Base-by-base conservation (phyloP, 1,140 invertebrate species). In the Diorhabda carinulata region DNA sequence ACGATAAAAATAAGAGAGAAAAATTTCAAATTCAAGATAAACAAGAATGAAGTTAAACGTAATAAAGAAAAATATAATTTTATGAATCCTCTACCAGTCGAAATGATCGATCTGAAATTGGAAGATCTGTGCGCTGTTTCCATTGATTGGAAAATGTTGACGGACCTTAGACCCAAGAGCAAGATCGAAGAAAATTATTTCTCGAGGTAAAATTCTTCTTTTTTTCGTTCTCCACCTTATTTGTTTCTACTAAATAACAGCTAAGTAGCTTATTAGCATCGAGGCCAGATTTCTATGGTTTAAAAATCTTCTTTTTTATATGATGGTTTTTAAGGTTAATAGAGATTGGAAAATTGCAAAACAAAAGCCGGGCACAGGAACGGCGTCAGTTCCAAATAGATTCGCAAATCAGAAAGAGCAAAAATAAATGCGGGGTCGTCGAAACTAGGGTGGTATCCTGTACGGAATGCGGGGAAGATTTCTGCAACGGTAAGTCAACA, bases 141-240 rank as follows among this genome's bases (percentile, higher is more conserved):
- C n/a, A 97, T 97, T 65, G 92, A 95, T 76, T 97, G 94, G 94
- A 88, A 90, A 79, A 97, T 97, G 94, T 81, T 97, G 5, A 97
- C 94, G 5, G 90, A 92, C 7, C 78, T 93, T 7, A 83, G 94
- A 74, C 94, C 94, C 0, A 93, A 93, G 77, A 86, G 86, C 3
- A 90, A 91, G 75, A 79, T 88, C 5, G 94, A 97, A 70, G 93
- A 96, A 82, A 92, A 95, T 75, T 92, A 92, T 83, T 96, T 94
- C 79, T 92, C 92, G 45, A 89, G 89, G 89, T 90, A 82, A 77
- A 65, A 41, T 41, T 63, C 10, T 44, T 44, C 7, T 3, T 3
- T 25, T 56, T 6, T 56, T 56, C 6, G n/a, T 56, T 56, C 52
- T 56, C n/a, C 52, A 56, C 6, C 6, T 56, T 6, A 56, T 56